Evolutionary conservation across 2,113 vertebrate genomes (phyloP), one percentile per base, ranked within the genome.

Genomic region (Steatornis caripensis): DNA sequence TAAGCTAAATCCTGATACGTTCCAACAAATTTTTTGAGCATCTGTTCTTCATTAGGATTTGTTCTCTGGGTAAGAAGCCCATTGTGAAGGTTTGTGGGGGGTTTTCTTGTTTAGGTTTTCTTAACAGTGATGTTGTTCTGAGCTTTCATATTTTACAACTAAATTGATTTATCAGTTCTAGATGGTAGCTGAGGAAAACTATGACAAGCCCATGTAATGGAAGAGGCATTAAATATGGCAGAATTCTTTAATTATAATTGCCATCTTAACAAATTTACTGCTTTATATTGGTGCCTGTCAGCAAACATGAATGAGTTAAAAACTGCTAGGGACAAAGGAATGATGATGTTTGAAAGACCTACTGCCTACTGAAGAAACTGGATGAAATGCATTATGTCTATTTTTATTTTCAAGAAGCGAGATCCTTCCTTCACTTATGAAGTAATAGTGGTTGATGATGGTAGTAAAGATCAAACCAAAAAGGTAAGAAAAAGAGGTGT

Each of bases 381-480:
- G 7, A 34, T 62, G 19, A 92, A 89, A 72, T 94, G 15, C 11
- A 17, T 45, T 51, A n/a, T 57, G 92, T 84, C 89, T 80, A 54
- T 29, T 94, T 94, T 95, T 96, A 12, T 92, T 81, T 92, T 95
- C 87, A 97, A 99, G 99, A 99, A 98, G 91, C 93, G 57, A 93
- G 97, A 99, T 81, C 90, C 98, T 17, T 93, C 98, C 0, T 99
- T 99, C 92, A 99, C 98, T 55, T 99, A 99, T 10, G 99, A 99
- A 95, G 98, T 99, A 72, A 99, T 99, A 82, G 98, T 99, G 45
- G 98, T 99, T 72, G 98, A 99, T 60, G 99, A 99, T 90, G 99
- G 99, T 91, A 99, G 99, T 97, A 99, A 97, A 98, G 99, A 99
- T 97, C 98, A 98, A 98, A 99, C 99, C 45, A 98, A 98, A 82